These are phyloP conservation scores for Halesus radiatus DNA, from an alignment of 1,140 invertebrate species.

Conservation along the genomic window DNA sequence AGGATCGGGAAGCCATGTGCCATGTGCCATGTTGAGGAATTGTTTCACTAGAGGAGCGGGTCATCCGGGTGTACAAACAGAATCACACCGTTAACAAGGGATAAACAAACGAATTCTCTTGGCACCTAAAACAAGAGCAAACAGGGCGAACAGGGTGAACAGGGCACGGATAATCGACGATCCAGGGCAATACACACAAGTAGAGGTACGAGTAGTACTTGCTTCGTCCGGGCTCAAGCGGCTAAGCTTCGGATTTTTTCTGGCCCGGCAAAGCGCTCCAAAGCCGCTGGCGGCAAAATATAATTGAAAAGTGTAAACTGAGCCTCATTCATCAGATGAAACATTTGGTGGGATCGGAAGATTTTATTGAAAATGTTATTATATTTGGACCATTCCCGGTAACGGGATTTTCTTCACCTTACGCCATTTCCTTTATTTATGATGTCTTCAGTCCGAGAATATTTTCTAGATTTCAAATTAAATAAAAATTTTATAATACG, in stretches of 20 bases:
- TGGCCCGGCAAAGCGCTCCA: slow-evolving; percentile 18
- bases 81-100: slow-evolving; percentile 58
- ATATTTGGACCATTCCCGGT: slow-evolving; percentile 22
- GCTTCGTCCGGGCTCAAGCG: too few relatives aligned
- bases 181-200: background rate
- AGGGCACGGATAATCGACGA: background rate
- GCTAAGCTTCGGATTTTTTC: slow-evolving; percentile 29
- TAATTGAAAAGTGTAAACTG: slow-evolving; percentile 49
- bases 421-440: slow-evolving; percentile 21
- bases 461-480: too few relatives aligned
- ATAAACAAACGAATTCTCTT: slow-evolving; percentile 56
- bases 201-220: background rate
- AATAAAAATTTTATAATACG: too few relatives aligned
- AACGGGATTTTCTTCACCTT: slow-evolving; percentile 26
- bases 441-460: slow-evolving; percentile 9
- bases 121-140: slow-evolving; percentile 35
- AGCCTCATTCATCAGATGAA: slow-evolving; percentile 40
- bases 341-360: slow-evolving; percentile 29
- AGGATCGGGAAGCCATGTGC: background rate
- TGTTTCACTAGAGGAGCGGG: slow-evolving; percentile 2
- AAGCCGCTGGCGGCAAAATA: slow-evolving; percentile 37
- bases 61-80: slow-evolving; percentile 48
- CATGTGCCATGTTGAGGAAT: too few relatives aligned
- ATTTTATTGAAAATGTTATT: slow-evolving; percentile 47
- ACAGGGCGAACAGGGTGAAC: slow-evolving; percentile 38